phyloP scores from a whole-genome alignment of 2,797 vertebrate species.

The Triplophysa yarkandensis region DNA sequence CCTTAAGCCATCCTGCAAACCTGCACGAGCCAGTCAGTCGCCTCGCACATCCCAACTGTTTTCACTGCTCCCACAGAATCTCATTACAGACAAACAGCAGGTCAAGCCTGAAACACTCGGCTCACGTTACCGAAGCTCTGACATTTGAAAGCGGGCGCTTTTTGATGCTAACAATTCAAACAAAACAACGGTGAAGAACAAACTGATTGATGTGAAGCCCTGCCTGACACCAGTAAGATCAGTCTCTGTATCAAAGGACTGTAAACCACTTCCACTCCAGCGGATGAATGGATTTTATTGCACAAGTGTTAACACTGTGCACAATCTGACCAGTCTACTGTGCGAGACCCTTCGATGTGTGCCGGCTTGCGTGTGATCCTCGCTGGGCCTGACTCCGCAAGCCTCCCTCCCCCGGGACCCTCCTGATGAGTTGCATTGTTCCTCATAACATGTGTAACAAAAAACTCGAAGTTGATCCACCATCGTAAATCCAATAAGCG shows the following conservation, averaged over 20 bases:
- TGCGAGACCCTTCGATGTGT: conserved; percentile 17
- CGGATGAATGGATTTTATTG: conserved; percentile 7
- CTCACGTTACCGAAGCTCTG: conserved; percentile 23
- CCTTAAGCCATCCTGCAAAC: conserved; percentile 20
- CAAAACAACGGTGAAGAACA: conserved; percentile 16
- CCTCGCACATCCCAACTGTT: conserved; percentile 26
- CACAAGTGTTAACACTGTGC: conserved; percentile 18
- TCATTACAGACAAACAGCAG: conserved; percentile 39
- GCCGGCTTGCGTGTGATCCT: conserved; percentile 27
- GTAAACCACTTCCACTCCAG: conserved; percentile 19
- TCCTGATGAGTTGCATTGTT: conserved; percentile 29
- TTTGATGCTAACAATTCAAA: conserved; percentile 32
- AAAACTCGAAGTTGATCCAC: conserved; percentile 18
- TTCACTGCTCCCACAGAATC: conserved; percentile 33
- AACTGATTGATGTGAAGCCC: conserved; percentile 23
- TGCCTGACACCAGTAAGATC: conserved; percentile 21
- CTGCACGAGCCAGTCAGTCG: neutral
- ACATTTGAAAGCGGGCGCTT: conserved; percentile 20
- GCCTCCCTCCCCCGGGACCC: conserved; percentile 6
- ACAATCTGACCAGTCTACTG: conserved; percentile 18
- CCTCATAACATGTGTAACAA: conserved; percentile 37
- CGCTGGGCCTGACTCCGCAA: conserved; percentile 23
- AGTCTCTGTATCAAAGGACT: neutral
- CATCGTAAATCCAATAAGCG: conserved; percentile 32
- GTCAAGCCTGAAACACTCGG: conserved; percentile 34